A percentile compares a stretch with the other conserved stretches of the same genome.
These are phyloP conservation scores for Leptura quadrifasciata DNA, from an alignment of 2,888 invertebrate species.

Conservation along the genomic window DNA sequence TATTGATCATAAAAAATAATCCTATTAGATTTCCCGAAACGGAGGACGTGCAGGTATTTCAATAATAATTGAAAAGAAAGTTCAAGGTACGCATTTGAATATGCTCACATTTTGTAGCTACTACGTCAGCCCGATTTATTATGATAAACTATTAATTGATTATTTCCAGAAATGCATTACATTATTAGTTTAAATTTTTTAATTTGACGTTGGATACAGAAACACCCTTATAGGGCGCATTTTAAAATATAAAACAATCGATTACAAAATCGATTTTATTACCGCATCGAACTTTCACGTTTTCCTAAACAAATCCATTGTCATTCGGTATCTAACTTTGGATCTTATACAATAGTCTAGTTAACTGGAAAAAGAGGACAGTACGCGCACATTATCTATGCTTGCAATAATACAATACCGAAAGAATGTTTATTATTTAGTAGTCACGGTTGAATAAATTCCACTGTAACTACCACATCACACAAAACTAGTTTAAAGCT, in stretches of 20 bases:
- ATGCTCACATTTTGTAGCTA: too few species aligned
- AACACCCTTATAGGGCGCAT: neutral
- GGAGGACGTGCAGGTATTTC: too few species aligned
- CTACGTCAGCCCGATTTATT: too few species aligned
- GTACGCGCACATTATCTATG: conserved; percentile 15
- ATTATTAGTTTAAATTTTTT: too few species aligned
- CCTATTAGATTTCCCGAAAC: too few species aligned
- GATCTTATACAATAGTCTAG: conserved; percentile 5
- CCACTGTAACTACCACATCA: conserved; percentile 12
- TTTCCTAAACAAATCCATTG: conserved; percentile 4
- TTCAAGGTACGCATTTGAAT: too few species aligned
- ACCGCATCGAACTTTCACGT: conserved; percentile 1
- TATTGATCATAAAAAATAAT: too few species aligned
- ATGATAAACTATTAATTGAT: too few species aligned
- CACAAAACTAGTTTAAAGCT: conserved; percentile 27
- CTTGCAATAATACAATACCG: conserved; percentile 6
- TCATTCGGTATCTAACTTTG: neutral
- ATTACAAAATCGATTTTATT: conserved; percentile 7
- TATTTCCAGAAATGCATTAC: too few species aligned
- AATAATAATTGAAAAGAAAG: too few species aligned
- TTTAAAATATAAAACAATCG: neutral
- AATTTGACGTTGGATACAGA: too few species aligned
- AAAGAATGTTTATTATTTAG: conserved; percentile 25
- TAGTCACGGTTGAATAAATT: conserved; percentile 18
- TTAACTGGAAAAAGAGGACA: conserved; percentile 24